Evolutionary conservation across 2,113 vertebrate genomes (phyloP).

Genomic region (Falcunculus frontatus): DNA sequence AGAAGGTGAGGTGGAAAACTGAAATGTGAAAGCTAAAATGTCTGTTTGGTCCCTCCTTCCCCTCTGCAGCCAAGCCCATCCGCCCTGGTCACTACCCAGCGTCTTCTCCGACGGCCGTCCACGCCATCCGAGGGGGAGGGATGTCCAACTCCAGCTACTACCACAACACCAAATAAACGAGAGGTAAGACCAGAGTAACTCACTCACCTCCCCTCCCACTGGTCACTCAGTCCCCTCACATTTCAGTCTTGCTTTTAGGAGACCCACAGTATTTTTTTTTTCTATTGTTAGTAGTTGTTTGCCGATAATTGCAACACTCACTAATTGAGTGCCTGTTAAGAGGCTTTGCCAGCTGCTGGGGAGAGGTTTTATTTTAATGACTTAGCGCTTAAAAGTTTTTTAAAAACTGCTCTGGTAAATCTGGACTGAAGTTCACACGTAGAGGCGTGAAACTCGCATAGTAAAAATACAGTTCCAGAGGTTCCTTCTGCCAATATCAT

Average conservation of each 20-base stretch:
- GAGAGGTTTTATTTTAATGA: neutral
- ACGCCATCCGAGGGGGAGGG: slow-evolving; percentile 78
- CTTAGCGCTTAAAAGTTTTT: neutral
- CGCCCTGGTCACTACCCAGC: slow-evolving; percentile 87
- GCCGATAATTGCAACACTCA: neutral
- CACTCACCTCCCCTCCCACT: neutral
- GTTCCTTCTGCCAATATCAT: neutral
- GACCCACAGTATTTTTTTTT: neutral
- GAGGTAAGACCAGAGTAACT: slow-evolving; percentile 56
- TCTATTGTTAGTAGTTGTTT: neutral
- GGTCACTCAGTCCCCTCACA: neutral
- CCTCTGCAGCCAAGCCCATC: slow-evolving; percentile 85
- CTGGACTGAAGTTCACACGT: neutral
- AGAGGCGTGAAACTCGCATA: neutral
- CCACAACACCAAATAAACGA: slow-evolving; percentile 71
- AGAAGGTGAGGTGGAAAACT: neutral
- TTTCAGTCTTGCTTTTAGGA: neutral
- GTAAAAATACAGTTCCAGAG: neutral
- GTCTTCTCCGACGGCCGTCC: slow-evolving; percentile 81
- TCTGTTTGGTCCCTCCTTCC: neutral
- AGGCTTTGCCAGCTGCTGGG: neutral
- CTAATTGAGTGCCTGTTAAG: neutral
- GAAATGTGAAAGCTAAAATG: neutral
- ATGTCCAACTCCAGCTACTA: slow-evolving; percentile 77
- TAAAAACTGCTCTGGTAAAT: neutral